A percentile compares a stretch with the other conserved stretches of the same genome.
Conservation (phyloP, 2,113 vertebrate species). For the Ploceus nigricollis region DNA sequence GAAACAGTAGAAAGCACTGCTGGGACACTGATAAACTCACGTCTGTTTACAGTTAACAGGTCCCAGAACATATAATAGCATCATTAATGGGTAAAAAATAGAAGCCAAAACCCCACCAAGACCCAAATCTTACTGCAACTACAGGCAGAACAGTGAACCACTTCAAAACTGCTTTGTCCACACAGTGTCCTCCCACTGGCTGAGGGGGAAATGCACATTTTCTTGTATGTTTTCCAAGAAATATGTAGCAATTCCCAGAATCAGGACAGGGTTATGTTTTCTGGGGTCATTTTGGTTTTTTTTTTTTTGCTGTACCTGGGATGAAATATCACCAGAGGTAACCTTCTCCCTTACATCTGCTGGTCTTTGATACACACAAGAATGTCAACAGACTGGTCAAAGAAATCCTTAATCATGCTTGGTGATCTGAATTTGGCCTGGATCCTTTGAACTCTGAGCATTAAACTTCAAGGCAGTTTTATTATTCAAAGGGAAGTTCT, state of each 20-base stretch:
- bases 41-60: neutral
- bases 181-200: neutral
- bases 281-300: neutral
- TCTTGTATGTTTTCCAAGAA: neutral
- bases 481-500: neutral
- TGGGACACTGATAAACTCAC: neutral
- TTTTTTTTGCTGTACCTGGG: neutral
- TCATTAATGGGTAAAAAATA: neutral
- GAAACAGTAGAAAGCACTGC: neutral
- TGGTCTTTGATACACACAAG: neutral
- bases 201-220: neutral
- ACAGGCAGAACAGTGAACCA: neutral
- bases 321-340: neutral
- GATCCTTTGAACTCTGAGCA: neutral
- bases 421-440: neutral
- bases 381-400: neutral
- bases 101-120: neutral
- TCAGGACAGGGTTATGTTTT: neutral
- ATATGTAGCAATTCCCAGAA: neutral
- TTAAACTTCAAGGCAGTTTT: neutral
- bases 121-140: neutral
- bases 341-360: neutral
- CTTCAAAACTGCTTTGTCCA: neutral
- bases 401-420: neutral
- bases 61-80: neutral